Base-by-base conservation (phyloP, 2,888 invertebrate species). In the Xiphydria camelus region DNA sequence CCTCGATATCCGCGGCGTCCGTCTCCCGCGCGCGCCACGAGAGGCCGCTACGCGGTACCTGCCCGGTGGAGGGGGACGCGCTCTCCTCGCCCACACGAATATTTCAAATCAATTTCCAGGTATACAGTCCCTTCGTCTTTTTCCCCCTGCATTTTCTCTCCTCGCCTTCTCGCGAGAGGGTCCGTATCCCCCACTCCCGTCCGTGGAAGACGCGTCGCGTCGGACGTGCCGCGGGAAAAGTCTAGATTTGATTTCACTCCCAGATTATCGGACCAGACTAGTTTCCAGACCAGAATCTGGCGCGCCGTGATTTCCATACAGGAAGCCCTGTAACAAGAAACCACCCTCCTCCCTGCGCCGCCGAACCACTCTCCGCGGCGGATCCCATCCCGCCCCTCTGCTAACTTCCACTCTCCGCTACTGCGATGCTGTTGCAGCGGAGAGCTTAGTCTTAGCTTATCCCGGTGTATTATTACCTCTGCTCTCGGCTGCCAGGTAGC, bases 301-400 rank as follows among this genome's bases (percentile, higher is more conserved):
- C 49, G 15, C 60, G 53, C 52, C 44, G 51, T 67, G 59, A 74
- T 73, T 73, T 72, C 66, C 73, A 73, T 73, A 73, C 71, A 74
- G 74, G 74, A 74, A 73, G 64, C 64, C 55, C 61, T 35, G 68
- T 70, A 72, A 72, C 67, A 64, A 72, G 67, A 68, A 67, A 72
- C 70, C 68, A 61, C 57, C 61, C 54, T 50, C 56, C 60, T 39
- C 44, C 46, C 49, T 37, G 37, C 45, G 21, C 40, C 38, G 36
- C 38, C 21, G 26, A 31, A 17, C 36, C 33, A 33, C 18, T 29
- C 40, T 36, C 41, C 43, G 33, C 45, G 19, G 31, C 18, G 33
- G 31, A 39, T 23, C 25, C 39, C 25, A 29, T 36, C 37, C 38
- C 18, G 22, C 19, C 31, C 22, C 17, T 10, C 14, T 29, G 12